Evolutionary conservation across 2,888 invertebrate genomes (phyloP), one percentile per base, ranked within the genome.

Genomic region (Lissonota sp.): DNA sequence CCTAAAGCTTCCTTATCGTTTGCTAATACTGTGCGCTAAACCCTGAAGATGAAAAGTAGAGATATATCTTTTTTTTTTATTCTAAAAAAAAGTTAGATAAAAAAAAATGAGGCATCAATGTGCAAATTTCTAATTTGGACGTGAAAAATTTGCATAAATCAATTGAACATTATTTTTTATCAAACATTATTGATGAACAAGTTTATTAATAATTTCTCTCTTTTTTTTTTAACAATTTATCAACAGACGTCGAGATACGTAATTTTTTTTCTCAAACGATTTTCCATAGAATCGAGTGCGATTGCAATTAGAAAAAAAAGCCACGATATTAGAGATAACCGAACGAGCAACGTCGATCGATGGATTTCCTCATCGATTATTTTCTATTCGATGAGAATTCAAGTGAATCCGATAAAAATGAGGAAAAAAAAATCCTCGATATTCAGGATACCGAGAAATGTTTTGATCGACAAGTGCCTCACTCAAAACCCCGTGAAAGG

Each of bases 341-440:
- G 26, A 1, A 3, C 26, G 26, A 3, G 16, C 0, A 37, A 14
- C 44, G 10, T n/a, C 3, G 6, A 10, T 6, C n/a, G 70, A 5
- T 62, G 26, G 16, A 42, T 66, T 60, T 58, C 51, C 39, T 66
- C 60, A 63, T 55, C 62, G 62, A 76, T 63, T 55, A 76, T 44
- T 44, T 8, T 44, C 6, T 26, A 10, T 44, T 44, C 44, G 44
- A 44, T 44, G 44, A 44, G 44, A 10, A 44, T 2, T 8, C 1
- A 44, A n/a, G n/a, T 5, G 49, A 8, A 49, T 10, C 12, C 49
- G 49, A 49, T 49, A 49, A 49, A 49, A 49, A 5, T 55, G 8
- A 55, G 0, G 49, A 49, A 49, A 5, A 49, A 49, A 49, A 49
- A n/a, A n/a, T n/a, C n/a, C n/a, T n/a, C n/a, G n/a, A 49, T 49